Conservation (phyloP, 2,888 invertebrate genomes). For the Stenoptilia bipunctidactyla region DNA sequence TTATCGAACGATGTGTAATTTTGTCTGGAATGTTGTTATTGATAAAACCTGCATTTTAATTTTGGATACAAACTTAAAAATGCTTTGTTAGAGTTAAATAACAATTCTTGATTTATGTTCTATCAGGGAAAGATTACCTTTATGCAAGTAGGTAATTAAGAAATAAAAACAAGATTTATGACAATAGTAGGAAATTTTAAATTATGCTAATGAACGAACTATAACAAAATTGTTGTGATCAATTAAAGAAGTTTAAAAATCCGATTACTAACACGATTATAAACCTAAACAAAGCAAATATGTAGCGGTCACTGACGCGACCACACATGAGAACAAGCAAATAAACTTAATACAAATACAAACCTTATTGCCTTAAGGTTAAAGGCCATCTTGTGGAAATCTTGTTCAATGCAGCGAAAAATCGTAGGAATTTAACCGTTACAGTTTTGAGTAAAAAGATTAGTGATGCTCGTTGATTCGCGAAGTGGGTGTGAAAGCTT, state of each 20-base stretch:
- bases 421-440: background rate
- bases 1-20: too few relatives aligned
- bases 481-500: conserved; percentile 22
- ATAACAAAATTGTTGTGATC: too few relatives aligned
- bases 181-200: too few relatives aligned
- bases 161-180: too few relatives aligned
- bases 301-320: background rate
- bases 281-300: background rate
- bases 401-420: background rate
- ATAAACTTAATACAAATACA: background rate
- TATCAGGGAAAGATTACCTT: too few relatives aligned
- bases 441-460: background rate
- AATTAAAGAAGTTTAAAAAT: background rate
- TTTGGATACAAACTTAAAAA: too few relatives aligned
- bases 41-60: too few relatives aligned
- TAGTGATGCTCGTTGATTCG: conserved; percentile 22
- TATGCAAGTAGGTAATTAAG: too few relatives aligned
- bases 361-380: background rate
- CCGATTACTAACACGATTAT: conserved; percentile 3
- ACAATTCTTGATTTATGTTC: too few relatives aligned
- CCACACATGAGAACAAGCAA: background rate
- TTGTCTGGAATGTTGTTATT: too few relatives aligned
- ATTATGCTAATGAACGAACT: too few relatives aligned
- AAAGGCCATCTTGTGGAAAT: background rate
- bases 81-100: too few relatives aligned